These are phyloP conservation scores for Temnothorax rugatulus DNA, from an alignment of 2,888 invertebrate genomes.

Conservation along the genomic window DNA sequence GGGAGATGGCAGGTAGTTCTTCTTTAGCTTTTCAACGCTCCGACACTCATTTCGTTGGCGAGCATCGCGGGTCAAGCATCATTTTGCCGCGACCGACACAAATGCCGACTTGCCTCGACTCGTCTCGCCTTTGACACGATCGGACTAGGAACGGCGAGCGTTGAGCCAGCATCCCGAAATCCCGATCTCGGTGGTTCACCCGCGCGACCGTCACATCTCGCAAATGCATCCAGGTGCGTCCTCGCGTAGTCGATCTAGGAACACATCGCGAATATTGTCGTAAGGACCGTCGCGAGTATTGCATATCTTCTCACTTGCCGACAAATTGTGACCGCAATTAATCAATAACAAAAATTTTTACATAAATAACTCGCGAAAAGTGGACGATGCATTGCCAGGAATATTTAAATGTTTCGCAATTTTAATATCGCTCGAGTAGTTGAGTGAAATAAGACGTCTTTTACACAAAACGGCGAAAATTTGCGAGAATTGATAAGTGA, in stretches of 20 bases:
- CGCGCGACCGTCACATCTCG: neutral
- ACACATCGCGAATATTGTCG: neutral
- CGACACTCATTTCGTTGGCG: slow-evolving; percentile 80
- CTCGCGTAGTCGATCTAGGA: neutral
- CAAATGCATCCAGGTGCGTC: slow-evolving; percentile 34
- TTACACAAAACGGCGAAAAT: neutral
- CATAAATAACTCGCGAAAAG: neutral
- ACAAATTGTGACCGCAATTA: neutral
- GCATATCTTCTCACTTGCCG: neutral
- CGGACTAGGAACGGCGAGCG: neutral
- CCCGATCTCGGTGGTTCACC: neutral
- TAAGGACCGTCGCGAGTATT: neutral
- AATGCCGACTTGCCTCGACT: slow-evolving; percentile 54
- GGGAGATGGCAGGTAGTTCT: slow-evolving; percentile 82
- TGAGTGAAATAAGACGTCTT: neutral
- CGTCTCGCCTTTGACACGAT: neutral
- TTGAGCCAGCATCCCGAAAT: neutral
- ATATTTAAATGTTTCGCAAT: neutral
- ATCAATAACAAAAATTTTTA: neutral
- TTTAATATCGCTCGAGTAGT: neutral
- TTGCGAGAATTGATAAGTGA: slow-evolving; percentile 10
- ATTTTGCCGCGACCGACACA: slow-evolving; percentile 15
- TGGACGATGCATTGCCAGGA: neutral
- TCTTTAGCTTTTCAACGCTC: slow-evolving; percentile 78
- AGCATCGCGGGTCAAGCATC: slow-evolving; percentile 74